A percentile compares a stretch with the other conserved stretches of the same genome.
phyloP scores from a whole-genome alignment of 2,113 vertebrate genomes.

The Cinclus cinclus region DNA sequence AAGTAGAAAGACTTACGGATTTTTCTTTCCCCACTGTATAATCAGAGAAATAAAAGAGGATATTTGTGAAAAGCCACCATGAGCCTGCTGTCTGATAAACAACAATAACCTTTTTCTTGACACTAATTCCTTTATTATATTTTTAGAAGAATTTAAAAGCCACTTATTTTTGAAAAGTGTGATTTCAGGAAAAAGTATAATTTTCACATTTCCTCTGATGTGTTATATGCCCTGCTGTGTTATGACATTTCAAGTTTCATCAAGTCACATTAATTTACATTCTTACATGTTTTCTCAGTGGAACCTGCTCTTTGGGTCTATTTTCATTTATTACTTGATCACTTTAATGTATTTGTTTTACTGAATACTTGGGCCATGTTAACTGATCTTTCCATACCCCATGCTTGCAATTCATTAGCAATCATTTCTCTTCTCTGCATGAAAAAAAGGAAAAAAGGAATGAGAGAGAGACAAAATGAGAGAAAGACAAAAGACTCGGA shows the following conservation, averaged over 20 bases:
- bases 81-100: constrained; percentile 52
- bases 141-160: constrained; percentile 58
- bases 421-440: constrained; percentile 50
- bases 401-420: constrained; percentile 57
- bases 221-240: constrained; percentile 62
- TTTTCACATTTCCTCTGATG: constrained; percentile 73
- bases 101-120: constrained; percentile 65
- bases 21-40: background rate
- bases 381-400: constrained; percentile 33
- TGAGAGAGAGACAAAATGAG: background rate
- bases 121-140: constrained; percentile 61
- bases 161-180: constrained; percentile 48
- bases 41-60: background rate
- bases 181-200: constrained; percentile 64
- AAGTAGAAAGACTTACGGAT: background rate
- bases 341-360: constrained; percentile 21
- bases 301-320: constrained; percentile 50
- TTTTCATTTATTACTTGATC: constrained; percentile 52
- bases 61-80: constrained; percentile 27
- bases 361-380: constrained; percentile 8
- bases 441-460: constrained; percentile 19
- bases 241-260: constrained; percentile 66
- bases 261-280: constrained; percentile 41
- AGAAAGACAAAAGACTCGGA: constrained; percentile 1
- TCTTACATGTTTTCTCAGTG: constrained; percentile 48